Evolutionary conservation across 1,140 invertebrate species (phyloP).

Genomic region (Telenomus remus): DNA sequence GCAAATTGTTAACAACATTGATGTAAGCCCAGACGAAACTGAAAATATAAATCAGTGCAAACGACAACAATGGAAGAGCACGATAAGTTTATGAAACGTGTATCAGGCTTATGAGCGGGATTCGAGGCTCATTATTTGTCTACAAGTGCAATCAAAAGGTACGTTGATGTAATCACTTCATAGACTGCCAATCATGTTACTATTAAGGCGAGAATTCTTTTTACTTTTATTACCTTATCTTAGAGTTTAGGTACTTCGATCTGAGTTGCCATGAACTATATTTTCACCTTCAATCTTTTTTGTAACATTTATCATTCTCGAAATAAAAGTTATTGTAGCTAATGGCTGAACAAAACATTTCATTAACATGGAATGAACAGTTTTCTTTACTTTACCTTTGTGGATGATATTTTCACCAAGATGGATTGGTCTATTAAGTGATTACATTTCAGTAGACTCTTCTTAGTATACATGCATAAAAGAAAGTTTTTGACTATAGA

Average conservation of each 20-base stretch:
- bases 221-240: too few species aligned
- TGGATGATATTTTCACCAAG: too few species aligned
- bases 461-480: slow-evolving; percentile 13
- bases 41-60: slow-evolving; percentile 28
- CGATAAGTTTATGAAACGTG: slow-evolving; percentile 40
- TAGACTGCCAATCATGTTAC: slow-evolving; percentile 20
- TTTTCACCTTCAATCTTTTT: too few species aligned
- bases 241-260: too few species aligned
- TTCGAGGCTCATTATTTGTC: slow-evolving; percentile 33
- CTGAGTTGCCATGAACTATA: too few species aligned
- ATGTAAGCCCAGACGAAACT: slow-evolving; percentile 45
- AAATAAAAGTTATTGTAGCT: too few species aligned
- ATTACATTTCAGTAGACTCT: slow-evolving; percentile 18
- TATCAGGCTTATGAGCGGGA: slow-evolving; percentile 18
- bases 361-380: too few species aligned
- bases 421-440: slow-evolving; percentile 8
- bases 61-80: slow-evolving; percentile 40
- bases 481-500: neutral
- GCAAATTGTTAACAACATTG: slow-evolving; percentile 51
- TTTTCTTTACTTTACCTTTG: too few species aligned
- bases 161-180: slow-evolving; percentile 45
- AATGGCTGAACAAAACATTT: too few species aligned
- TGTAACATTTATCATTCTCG: too few species aligned
- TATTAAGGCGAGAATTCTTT: too few species aligned
- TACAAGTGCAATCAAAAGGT: slow-evolving; percentile 36